Percentiles rank a stretch among this genome's conserved stretches.
phyloP scores from a whole-genome alignment of 2,113 vertebrate species.

The Phalacrocorax aristotelis region DNA sequence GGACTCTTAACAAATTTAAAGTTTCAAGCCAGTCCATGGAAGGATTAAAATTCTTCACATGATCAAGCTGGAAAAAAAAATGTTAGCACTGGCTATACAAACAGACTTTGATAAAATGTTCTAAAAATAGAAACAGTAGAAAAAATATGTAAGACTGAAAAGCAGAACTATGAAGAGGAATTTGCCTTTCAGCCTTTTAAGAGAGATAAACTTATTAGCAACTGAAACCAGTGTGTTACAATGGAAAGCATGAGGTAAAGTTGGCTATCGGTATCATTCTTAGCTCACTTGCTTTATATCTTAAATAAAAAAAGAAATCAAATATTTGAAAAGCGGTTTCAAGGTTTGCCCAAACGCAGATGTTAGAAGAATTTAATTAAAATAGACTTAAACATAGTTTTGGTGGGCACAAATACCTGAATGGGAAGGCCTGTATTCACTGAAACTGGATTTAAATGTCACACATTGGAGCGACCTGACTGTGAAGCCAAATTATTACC shows the following conservation, averaged over 20 bases:
- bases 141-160: neutral
- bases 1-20: neutral
- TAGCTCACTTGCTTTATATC: neutral
- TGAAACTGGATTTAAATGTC: neutral
- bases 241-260: neutral
- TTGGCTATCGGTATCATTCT: neutral
- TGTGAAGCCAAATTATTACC: neutral
- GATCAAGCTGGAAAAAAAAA: constrained; percentile 5
- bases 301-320: neutral
- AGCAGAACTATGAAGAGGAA: neutral
- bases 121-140: constrained; percentile 31
- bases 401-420: neutral
- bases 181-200: constrained; percentile 20
- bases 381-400: neutral
- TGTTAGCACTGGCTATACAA: constrained; percentile 33
- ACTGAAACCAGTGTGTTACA: neutral
- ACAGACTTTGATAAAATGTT: constrained; percentile 23
- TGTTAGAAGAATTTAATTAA: constrained; percentile 45
- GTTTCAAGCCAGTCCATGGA: neutral
- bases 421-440: neutral
- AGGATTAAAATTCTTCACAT: constrained; percentile 61
- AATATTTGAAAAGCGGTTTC: neutral
- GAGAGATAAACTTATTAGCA: constrained; percentile 2
- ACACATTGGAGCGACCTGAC: neutral
- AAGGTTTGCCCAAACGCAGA: neutral